phyloP scores from a whole-genome alignment of 92 coral and sea anemone species.

The Ricordea florida region DNA sequence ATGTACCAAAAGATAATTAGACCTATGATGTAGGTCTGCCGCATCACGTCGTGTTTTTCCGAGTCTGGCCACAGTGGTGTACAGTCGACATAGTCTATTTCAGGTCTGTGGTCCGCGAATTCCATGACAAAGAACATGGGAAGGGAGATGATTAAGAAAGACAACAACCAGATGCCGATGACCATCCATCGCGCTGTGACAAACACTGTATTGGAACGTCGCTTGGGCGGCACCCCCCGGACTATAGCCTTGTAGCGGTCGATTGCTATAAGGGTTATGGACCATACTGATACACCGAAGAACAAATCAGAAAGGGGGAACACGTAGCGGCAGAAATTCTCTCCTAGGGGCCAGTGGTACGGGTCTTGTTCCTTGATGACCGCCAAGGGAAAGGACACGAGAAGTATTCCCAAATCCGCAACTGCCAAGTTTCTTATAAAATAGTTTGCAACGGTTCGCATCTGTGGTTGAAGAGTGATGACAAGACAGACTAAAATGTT shows the following conservation, averaged over 20 bases:
- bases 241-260: slow-evolving; percentile 76
- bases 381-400: slow-evolving; percentile 68
- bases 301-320: slow-evolving; percentile 58
- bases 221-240: slow-evolving; percentile 30
- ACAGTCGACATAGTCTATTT: slow-evolving; percentile 10
- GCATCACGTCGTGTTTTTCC: slow-evolving; percentile 18
- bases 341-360: slow-evolving; percentile 71
- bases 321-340: slow-evolving; percentile 56
- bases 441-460: slow-evolving; percentile 57
- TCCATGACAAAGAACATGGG: slow-evolving; percentile 67
- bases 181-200: slow-evolving; percentile 56
- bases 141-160: slow-evolving; percentile 52
- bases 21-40: slow-evolving; percentile 51
- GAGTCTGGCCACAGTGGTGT: slow-evolving; percentile 68
- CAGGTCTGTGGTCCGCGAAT: slow-evolving; percentile 25
- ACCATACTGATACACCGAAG: slow-evolving; percentile 77
- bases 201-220: slow-evolving; percentile 30
- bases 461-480: slow-evolving; percentile 56
- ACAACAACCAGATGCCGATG: slow-evolving; percentile 43
- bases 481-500: slow-evolving; percentile 63
- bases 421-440: slow-evolving; percentile 75
- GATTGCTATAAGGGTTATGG: slow-evolving; percentile 72
- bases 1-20: slow-evolving; percentile 63
- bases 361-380: slow-evolving; percentile 66
- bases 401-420: slow-evolving; percentile 71